A percentile compares a stretch with the other conserved stretches of the same genome.
phyloP scores from a whole-genome alignment of 2,797 vertebrate genomes.

The Hypotaenidia okinawae region DNA sequence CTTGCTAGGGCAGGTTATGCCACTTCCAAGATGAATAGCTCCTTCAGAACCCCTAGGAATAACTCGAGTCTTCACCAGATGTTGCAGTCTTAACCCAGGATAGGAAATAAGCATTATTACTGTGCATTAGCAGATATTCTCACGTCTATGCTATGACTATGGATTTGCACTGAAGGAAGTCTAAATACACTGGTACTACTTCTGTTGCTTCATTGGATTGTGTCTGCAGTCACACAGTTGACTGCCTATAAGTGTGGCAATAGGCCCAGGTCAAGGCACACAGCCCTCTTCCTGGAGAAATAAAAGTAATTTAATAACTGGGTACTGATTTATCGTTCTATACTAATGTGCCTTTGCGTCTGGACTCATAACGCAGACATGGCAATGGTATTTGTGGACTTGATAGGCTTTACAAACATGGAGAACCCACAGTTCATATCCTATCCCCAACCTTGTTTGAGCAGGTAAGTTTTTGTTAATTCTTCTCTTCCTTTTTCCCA shows the following conservation, averaged over 20 bases:
- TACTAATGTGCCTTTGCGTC: background rate
- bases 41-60: background rate
- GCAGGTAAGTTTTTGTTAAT: background rate
- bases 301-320: background rate
- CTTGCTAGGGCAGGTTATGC: background rate
- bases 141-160: background rate
- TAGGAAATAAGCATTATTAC: background rate
- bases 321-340: background rate
- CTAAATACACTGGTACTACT: background rate
- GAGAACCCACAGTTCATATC: background rate
- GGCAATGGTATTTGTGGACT: background rate
- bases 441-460: background rate
- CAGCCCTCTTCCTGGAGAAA: background rate
- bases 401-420: background rate
- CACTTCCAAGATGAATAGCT: background rate
- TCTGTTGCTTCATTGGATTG: background rate
- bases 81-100: background rate
- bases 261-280: background rate
- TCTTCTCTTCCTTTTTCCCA: background rate
- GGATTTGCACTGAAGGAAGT: background rate
- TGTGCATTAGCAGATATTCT: background rate
- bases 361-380: background rate
- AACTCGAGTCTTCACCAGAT: background rate
- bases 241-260: background rate
- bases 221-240: background rate